These are phyloP conservation scores for Actenoides lindsayi DNA, from an alignment of 2,113 vertebrate genomes.

Conservation along the genomic window DNA sequence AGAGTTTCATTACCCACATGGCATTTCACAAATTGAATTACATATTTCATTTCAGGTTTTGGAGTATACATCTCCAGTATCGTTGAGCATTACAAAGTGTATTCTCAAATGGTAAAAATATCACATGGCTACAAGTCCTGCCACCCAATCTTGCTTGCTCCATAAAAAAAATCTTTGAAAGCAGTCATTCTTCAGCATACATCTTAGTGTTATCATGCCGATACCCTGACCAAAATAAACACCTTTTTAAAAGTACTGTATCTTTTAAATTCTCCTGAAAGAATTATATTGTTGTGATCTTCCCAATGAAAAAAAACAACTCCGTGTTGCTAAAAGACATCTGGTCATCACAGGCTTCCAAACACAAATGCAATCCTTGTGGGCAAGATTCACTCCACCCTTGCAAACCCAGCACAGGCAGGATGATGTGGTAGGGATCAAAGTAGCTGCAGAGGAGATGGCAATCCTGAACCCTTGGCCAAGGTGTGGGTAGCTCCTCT, in stretches of 20 bases:
- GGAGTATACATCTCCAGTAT: background rate
- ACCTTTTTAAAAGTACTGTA: background rate
- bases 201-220: background rate
- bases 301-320: conserved; percentile 4
- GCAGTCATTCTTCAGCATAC: background rate
- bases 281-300: background rate
- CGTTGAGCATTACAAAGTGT: background rate
- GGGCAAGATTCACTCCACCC: background rate
- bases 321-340: conserved; percentile 31
- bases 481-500: background rate
- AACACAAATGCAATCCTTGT: conserved; percentile 18
- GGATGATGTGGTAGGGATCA: background rate
- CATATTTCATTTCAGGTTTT: background rate
- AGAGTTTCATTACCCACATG: background rate
- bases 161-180: conserved; percentile 3
- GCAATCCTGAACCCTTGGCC: background rate
- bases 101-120: conserved; percentile 3
- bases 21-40: background rate
- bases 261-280: conserved; percentile 50
- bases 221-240: conserved; percentile 28
- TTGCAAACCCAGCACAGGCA: background rate
- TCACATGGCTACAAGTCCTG: background rate
- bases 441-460: background rate
- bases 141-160: background rate
- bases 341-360: background rate